Base-by-base conservation (phyloP, 2,113 vertebrate species). In the Sapayoa aenigma region DNA sequence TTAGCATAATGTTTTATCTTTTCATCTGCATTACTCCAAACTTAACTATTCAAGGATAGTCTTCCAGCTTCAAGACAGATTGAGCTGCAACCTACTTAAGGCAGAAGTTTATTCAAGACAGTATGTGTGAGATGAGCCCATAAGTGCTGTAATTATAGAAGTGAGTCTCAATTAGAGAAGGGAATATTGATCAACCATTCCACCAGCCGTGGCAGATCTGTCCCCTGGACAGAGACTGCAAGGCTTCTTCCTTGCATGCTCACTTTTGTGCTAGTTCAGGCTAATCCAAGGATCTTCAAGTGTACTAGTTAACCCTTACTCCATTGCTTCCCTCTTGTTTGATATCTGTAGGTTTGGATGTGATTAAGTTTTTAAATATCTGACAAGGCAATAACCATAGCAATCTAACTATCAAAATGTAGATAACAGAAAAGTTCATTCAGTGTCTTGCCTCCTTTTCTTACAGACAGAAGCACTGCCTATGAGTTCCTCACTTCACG, bases 21-120 rank as follows among this genome's bases (percentile, higher is more conserved):
- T 62, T 62, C 6, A 13, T 60, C 14, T 56, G 5, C 0, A 0
- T 44, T 68, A 41, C 24, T 56, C 33, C 37, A 67, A 68, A 22
- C 11, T 83, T 60, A 55, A 87, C 6, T 59, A 20, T 75, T 82
- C 56, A 84, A 56, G 39, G 46, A 21, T 19, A 31, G 6, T 41
- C 62, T 72, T 93, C 49, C 22, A 31, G 14, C 13, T 86, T 58
- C 15, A 69, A 33, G 49, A 68, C 25, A 73, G 33, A 62, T 69
- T 72, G 60, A 25, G 5, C 46, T 86, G 62, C 82, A 94, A 7
- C 15, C 62, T 84, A 14, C n/a, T 80, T 83, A 86, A 85, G 55
- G 35, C 49, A 83, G 74, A 73, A 62, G 31, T 83, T 95, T 62
- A 90, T 92, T 89, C 85, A 53, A 83, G 63, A 21, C 50, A n/a